These are phyloP conservation scores for Drosophila subobscura DNA, from an alignment of 1,140 invertebrate genomes.

Conservation along the genomic window DNA sequence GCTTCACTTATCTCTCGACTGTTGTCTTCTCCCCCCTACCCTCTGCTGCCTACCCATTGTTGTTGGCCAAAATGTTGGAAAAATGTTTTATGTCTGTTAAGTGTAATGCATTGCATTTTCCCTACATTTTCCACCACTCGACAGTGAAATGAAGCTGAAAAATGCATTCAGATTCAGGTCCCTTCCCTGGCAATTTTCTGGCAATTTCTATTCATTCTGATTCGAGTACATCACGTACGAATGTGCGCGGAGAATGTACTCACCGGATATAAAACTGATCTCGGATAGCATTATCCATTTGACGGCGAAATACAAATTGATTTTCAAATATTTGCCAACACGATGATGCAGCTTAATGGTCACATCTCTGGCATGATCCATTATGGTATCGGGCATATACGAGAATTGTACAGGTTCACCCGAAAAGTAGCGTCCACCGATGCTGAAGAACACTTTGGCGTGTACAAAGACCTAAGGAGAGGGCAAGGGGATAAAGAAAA, in stretches of 20 bases:
- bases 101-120: slow-evolving; percentile 55
- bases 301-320: slow-evolving; percentile 93
- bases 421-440: slow-evolving; percentile 89
- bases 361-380: slow-evolving; percentile 93
- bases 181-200: slow-evolving; percentile 47
- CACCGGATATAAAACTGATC: slow-evolving; percentile 91
- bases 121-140: slow-evolving; percentile 56
- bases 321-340: slow-evolving; percentile 90
- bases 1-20: slow-evolving; percentile 8
- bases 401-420: slow-evolving; percentile 85
- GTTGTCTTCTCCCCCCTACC: slow-evolving; percentile 1
- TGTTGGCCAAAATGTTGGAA: slow-evolving; percentile 78
- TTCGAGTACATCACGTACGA: background rate
- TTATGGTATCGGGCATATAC: slow-evolving; percentile 90
- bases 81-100: slow-evolving; percentile 57
- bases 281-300: slow-evolving; percentile 96
- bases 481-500: background rate
- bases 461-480: slow-evolving; percentile 87
- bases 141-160: slow-evolving; percentile 83
- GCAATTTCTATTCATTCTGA: slow-evolving; percentile 44
- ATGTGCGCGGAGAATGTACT: slow-evolving; percentile 66
- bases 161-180: slow-evolving; percentile 72
- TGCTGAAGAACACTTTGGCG: slow-evolving; percentile 89
- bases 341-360: slow-evolving; percentile 91
- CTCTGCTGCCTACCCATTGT: slow-evolving; percentile 41